Percentiles rank a stretch among this genome's conserved stretches.
phyloP scores from a whole-genome alignment of 2,888 invertebrate genomes.

The Nephrotoma appendiculata region DNA sequence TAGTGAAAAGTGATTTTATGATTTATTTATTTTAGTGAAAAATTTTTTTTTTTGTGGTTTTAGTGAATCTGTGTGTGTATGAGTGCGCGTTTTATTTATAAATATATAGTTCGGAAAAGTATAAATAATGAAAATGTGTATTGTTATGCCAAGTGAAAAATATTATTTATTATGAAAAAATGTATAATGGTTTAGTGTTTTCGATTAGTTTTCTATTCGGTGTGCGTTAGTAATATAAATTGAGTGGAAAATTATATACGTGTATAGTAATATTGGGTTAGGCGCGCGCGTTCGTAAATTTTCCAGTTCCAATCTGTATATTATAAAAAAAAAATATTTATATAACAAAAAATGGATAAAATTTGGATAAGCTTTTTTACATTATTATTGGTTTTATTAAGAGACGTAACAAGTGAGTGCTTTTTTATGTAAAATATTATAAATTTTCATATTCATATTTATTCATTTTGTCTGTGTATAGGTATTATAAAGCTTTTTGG shows the following conservation, averaged over 20 bases:
- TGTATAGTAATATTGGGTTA: not conserved
- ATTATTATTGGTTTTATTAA: not conserved
- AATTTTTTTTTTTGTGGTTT: not conserved
- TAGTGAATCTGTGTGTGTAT: no score
- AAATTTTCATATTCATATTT: not conserved
- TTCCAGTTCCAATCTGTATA: not conserved
- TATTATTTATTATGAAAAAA: not conserved
- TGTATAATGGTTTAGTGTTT: not conserved
- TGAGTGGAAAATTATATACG: not conserved
- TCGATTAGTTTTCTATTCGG: not conserved
- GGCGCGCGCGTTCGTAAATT: not conserved
- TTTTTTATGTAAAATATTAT: not conserved
- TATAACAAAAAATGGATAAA: not conserved
- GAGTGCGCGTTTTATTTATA: not conserved
- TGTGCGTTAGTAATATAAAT: not conserved
- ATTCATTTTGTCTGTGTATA: not conserved
- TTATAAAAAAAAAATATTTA: not conserved
- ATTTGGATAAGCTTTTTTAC: conserved; percentile 2
- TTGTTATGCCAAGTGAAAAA: not conserved
- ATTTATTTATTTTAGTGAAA: not conserved
- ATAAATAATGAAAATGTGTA: not conserved
- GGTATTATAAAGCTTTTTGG: not conserved
- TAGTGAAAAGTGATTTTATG: not conserved
- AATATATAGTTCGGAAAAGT: not conserved
- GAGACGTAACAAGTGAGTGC: conserved; percentile 2